Evolutionary conservation across 2,888 invertebrate species (phyloP).

Genomic region (Meteorus cinctellus): DNA sequence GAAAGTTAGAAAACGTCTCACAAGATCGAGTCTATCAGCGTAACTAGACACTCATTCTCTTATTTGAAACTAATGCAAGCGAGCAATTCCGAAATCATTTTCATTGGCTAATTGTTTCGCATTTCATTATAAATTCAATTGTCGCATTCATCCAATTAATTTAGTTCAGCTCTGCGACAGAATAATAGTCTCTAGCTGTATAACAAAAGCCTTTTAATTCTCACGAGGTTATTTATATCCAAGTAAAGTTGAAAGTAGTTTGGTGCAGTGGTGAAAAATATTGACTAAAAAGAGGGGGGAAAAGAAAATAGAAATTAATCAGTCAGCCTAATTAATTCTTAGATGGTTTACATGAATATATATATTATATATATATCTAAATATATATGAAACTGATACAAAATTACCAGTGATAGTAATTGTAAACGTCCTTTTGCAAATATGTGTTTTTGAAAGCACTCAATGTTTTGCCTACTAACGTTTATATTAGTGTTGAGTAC

Average conservation of each 20-base stretch:
- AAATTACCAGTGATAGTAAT: constrained; percentile 41
- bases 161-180: background rate
- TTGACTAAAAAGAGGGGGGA: background rate
- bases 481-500: constrained; percentile 15
- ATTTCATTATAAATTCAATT: background rate
- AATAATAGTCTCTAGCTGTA: background rate
- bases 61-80: background rate
- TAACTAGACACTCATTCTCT: background rate
- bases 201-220: background rate
- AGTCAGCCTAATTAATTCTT: constrained; percentile 19
- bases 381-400: constrained; percentile 21
- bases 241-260: constrained; percentile 9
- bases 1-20: background rate
- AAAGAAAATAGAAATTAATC: background rate
- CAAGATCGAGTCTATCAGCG: background rate
- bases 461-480: constrained; percentile 28
- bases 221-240: background rate
- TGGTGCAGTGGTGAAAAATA: background rate
- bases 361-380: constrained; percentile 11
- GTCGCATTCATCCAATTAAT: background rate
- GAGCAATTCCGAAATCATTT: background rate
- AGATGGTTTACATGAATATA: background rate
- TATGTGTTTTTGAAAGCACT: constrained; percentile 24
- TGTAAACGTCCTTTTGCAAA: constrained; percentile 39
- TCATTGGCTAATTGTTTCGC: background rate